A percentile compares a stretch with the other conserved stretches of the same genome.
Conservation (phyloP, 92 coral and sea anemone genomes). For the Pocillopora meandrina region DNA sequence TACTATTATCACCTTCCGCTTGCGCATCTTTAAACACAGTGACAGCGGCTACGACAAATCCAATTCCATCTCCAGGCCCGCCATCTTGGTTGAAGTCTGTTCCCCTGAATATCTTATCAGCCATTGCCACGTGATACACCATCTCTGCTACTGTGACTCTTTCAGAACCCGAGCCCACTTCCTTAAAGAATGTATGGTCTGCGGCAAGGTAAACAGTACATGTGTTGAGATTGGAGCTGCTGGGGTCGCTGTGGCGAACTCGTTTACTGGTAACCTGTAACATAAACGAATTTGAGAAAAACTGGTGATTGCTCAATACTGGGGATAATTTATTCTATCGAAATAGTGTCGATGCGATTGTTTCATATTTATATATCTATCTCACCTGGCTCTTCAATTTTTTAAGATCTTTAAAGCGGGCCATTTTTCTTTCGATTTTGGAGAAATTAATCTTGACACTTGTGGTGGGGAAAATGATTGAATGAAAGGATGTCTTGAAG, state of each 20-base stretch:
- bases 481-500: slow-evolving; percentile 54
- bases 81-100: slow-evolving; percentile 86
- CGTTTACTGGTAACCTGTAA: slow-evolving; percentile 8
- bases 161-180: slow-evolving; percentile 72
- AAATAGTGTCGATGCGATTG: not conserved
- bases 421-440: slow-evolving; percentile 19
- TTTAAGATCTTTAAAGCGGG: not conserved
- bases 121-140: slow-evolving; percentile 82
- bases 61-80: slow-evolving; percentile 84
- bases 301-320: not conserved
- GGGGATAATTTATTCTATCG: not conserved
- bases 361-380: not conserved
- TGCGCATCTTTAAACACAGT: slow-evolving; percentile 66
- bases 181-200: slow-evolving; percentile 72
- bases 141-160: slow-evolving; percentile 75
- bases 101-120: slow-evolving; percentile 79
- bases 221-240: slow-evolving; percentile 26
- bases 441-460: slow-evolving; percentile 54
- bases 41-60: slow-evolving; percentile 80
- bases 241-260: not conserved
- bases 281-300: not conserved
- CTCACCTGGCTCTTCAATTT: not conserved
- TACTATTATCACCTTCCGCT: slow-evolving; percentile 68
- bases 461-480: slow-evolving; percentile 57
- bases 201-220: slow-evolving; percentile 89